Percentiles rank a stretch among this genome's conserved stretches.
These are phyloP conservation scores for Florisuga fusca DNA, from an alignment of 2,797 vertebrate genomes.

Conservation along the genomic window DNA sequence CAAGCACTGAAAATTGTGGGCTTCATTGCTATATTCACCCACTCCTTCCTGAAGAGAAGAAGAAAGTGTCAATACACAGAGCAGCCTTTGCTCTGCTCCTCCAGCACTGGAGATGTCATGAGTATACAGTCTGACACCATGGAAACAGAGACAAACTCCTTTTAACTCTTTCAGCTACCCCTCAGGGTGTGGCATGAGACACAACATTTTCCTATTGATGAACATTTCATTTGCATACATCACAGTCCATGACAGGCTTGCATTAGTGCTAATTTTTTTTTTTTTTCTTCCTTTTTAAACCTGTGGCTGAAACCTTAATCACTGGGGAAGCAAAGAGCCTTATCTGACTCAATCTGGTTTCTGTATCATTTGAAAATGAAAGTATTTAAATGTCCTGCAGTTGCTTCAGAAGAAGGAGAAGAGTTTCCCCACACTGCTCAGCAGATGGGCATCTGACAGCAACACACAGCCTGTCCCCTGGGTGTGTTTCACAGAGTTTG, in stretches of 20 bases:
- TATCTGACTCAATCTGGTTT: conserved; percentile 23
- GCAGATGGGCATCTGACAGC: conserved; percentile 25
- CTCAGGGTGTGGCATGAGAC: conserved; percentile 21
- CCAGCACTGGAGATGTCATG: conserved; percentile 37
- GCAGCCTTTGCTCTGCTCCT: conserved; percentile 69
- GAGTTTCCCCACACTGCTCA: neutral
- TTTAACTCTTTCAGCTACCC: conserved; percentile 44
- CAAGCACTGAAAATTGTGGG: conserved; percentile 72
- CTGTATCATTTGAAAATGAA: neutral
- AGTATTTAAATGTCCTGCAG: neutral
- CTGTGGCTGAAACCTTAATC: neutral
- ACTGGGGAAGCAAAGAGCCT: neutral
- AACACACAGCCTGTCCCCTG: neutral
- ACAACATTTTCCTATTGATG: conserved; percentile 21
- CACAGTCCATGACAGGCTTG: neutral
- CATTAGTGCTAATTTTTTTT: neutral
- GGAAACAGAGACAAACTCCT: conserved; percentile 58
- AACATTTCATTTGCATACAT: conserved; percentile 30
- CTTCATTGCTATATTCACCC: conserved; percentile 69
- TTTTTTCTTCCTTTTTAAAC: neutral
- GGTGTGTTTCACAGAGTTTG: neutral
- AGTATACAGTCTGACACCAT: conserved; percentile 68
- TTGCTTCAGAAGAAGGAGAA: neutral
- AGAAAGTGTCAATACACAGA: conserved; percentile 68
- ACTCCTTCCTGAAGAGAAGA: conserved; percentile 67